Conservation (phyloP, 2,797 vertebrate genomes). For the Smutsia temminckii region DNA sequence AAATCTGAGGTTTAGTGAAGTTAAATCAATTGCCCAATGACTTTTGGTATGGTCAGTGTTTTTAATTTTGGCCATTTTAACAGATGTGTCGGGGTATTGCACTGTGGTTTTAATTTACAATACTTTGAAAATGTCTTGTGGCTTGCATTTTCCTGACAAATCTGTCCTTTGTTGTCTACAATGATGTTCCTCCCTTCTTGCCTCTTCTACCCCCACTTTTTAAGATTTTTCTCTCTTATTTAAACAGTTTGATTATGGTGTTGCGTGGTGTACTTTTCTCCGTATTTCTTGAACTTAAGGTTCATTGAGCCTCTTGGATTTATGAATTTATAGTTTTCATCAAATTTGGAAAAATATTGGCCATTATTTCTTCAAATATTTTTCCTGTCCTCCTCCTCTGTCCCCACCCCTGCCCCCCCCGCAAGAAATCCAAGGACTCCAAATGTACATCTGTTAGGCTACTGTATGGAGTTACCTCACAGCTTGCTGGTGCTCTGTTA, state of each 20-base stretch:
- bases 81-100: rapidly evolving
- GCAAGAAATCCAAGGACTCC: not conserved
- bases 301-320: not conserved
- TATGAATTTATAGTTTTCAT: not conserved
- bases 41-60: not conserved
- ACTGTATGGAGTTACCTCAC: no score
- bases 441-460: not conserved
- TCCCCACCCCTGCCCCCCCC: rapidly evolving
- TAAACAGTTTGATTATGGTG: not conserved
- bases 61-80: not conserved
- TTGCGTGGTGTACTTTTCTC: not conserved
- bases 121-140: not conserved
- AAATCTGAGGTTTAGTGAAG: not conserved
- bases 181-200: not conserved
- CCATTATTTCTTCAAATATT: not conserved
- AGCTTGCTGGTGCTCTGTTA: rapidly evolving
- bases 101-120: not conserved
- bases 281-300: not conserved
- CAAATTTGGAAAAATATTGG: not conserved
- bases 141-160: not conserved
- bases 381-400: not conserved
- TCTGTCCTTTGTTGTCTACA: not conserved
- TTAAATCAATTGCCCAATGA: not conserved
- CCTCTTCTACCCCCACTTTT: not conserved
- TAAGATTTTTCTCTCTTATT: not conserved